These are phyloP conservation scores for Epinotia nisella DNA, from an alignment of 2,888 invertebrate species.

Conservation along the genomic window DNA sequence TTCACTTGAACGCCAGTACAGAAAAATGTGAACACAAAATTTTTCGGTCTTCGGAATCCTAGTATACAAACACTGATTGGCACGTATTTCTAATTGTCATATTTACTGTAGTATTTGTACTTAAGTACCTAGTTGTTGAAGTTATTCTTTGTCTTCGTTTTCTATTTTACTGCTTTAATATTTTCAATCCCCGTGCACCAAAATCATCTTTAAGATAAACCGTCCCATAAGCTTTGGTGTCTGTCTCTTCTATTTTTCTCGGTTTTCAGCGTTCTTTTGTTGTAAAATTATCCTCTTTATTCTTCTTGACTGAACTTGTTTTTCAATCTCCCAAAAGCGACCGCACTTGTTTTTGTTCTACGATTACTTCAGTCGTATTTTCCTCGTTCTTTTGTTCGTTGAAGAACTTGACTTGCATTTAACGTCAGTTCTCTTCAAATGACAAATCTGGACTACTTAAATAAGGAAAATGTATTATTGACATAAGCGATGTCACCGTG, in stretches of 20 bases:
- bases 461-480: constrained; percentile 20
- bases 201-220: neutral
- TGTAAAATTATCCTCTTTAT: constrained; percentile 11
- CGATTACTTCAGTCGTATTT: neutral
- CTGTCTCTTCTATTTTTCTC: neutral
- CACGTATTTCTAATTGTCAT: neutral
- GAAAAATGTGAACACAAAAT: neutral
- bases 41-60: neutral
- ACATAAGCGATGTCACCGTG: neutral
- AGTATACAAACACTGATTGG: neutral
- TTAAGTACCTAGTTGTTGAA: neutral
- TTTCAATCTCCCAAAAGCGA: neutral
- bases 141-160: neutral
- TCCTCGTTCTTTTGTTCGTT: constrained; percentile 13
- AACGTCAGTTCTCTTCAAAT: constrained; percentile 6
- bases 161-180: neutral
- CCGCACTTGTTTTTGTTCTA: constrained; percentile 1
- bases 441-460: constrained; percentile 12
- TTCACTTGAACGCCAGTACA: neutral
- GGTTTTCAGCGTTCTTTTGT: constrained; percentile 3
- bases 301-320: constrained; percentile 11
- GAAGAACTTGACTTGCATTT: neutral
- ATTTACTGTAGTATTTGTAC: neutral
- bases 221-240: neutral
- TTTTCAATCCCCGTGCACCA: neutral